These are phyloP conservation scores for Yponomeuta evonymella DNA, from an alignment of 2,888 invertebrate genomes.

Conservation along the genomic window DNA sequence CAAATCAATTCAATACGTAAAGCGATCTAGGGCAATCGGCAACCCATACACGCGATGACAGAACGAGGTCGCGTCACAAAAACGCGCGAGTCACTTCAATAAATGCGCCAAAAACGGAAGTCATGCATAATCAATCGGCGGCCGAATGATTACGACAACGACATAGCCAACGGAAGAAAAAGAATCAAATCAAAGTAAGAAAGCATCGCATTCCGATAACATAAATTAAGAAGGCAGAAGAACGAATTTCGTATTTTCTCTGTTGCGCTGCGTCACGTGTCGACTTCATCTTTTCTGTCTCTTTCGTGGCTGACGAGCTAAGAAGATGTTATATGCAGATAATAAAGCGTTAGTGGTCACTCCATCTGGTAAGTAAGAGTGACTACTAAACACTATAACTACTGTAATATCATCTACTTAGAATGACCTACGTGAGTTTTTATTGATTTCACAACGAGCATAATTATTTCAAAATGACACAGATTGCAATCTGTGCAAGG, in stretches of 20 bases:
- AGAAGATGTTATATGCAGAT: no score
- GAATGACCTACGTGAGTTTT: no score
- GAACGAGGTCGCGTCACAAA: neutral
- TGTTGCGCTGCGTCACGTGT: neutral
- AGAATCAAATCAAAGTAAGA: slow-evolving; percentile 59
- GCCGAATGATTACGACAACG: neutral
- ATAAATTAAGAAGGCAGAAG: neutral
- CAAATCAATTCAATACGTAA: neutral
- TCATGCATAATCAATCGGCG: neutral
- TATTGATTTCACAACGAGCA: no score
- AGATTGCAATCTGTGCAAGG: no score
- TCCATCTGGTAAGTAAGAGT: no score
- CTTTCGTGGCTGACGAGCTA: no score
- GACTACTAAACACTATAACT: no score
- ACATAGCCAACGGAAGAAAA: neutral
- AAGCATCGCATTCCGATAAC: slow-evolving; percentile 58
- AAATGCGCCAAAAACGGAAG: slow-evolving; percentile 2
- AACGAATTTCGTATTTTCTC: neutral
- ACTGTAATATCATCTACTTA: no score
- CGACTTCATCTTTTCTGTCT: no score
- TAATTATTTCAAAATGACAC: no score
- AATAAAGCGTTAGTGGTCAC: no score
- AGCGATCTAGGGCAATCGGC: neutral
- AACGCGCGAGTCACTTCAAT: neutral
- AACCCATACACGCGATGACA: neutral